Conservation (phyloP, 1,140 invertebrate species). For the Glomeris maerens region DNA sequence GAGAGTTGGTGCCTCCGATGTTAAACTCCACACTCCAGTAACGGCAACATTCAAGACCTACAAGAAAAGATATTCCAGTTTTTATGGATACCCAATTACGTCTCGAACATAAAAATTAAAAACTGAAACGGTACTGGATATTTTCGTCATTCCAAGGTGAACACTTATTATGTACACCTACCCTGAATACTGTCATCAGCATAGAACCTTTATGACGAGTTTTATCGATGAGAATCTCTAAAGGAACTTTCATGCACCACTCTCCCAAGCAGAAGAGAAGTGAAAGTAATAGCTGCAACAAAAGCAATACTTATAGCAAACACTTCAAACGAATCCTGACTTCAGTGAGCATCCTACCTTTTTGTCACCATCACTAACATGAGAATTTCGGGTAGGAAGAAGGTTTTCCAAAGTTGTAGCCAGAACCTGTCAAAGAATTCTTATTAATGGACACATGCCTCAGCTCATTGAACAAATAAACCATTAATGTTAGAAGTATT, state of each 20-base stretch:
- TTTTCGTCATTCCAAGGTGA: too few species aligned
- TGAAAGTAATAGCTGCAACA: constrained; percentile 57
- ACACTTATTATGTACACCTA: too few species aligned
- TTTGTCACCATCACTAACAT: constrained; percentile 41
- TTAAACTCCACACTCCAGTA: constrained; percentile 23
- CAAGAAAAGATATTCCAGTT: constrained; percentile 13
- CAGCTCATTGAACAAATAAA: too few species aligned
- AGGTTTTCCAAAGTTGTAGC: constrained; percentile 41
- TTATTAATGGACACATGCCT: too few species aligned
- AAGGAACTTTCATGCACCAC: constrained; percentile 69
- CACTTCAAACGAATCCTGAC: neutral
- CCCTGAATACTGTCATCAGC: constrained; percentile 33
- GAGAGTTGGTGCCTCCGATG: neutral
- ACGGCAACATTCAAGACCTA: constrained; percentile 34
- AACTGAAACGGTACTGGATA: neutral
- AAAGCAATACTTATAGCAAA: constrained; percentile 3
- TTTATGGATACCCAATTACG: too few species aligned
- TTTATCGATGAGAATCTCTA: constrained; percentile 32
- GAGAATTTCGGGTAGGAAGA: constrained; percentile 33
- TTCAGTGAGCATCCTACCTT: constrained; percentile 17
- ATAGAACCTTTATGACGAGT: constrained; percentile 26
- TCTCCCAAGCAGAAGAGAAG: constrained; percentile 80
- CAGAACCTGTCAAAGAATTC: constrained; percentile 35
- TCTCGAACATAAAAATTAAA: constrained; percentile 6
- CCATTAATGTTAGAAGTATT: too few species aligned